phyloP scores from a whole-genome alignment of 2,888 invertebrate genomes.

The Heliconius ethilla region DNA sequence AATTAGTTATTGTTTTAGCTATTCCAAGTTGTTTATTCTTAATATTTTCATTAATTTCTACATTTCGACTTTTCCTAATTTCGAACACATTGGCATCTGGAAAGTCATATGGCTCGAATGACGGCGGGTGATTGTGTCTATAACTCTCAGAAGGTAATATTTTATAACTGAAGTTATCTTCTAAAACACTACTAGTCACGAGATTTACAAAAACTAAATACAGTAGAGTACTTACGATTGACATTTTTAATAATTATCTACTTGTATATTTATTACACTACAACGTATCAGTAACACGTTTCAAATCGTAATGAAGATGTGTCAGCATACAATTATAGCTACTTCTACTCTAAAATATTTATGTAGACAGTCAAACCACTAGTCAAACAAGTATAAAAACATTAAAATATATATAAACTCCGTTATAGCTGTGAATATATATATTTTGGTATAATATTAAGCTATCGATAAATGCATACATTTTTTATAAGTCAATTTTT shows the following conservation, averaged over 20 bases:
- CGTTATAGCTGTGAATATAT: conserved; percentile 45
- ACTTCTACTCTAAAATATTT: conserved; percentile 47
- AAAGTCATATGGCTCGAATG: conserved; percentile 50
- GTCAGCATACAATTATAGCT: conserved; percentile 54
- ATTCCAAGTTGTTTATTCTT: not conserved
- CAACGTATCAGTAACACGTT: conserved; percentile 60
- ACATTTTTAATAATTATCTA: conserved; percentile 48
- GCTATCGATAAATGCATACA: conserved; percentile 40
- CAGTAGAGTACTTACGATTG: conserved; percentile 45
- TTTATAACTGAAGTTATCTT: conserved; percentile 44
- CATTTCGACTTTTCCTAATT: conserved; percentile 41
- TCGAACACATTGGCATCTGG: conserved; percentile 47
- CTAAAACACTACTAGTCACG: conserved; percentile 46
- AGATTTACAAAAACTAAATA: conserved; percentile 41
- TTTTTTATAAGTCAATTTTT: conserved; percentile 20
- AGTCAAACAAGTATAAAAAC: conserved; percentile 64
- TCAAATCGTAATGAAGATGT: conserved; percentile 65
- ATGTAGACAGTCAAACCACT: conserved; percentile 60
- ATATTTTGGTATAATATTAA: conserved; percentile 50
- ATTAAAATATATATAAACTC: conserved; percentile 43
- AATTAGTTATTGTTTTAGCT: not conserved
- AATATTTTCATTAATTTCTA: conserved; percentile 22
- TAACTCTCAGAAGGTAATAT: conserved; percentile 31
- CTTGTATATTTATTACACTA: conserved; percentile 47
- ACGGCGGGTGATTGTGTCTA: conserved; percentile 56